Percentiles rank a stretch among this genome's conserved stretches.
These are phyloP conservation scores for Protophormia terraenovae DNA, from an alignment of 2,888 invertebrate species.

Conservation along the genomic window DNA sequence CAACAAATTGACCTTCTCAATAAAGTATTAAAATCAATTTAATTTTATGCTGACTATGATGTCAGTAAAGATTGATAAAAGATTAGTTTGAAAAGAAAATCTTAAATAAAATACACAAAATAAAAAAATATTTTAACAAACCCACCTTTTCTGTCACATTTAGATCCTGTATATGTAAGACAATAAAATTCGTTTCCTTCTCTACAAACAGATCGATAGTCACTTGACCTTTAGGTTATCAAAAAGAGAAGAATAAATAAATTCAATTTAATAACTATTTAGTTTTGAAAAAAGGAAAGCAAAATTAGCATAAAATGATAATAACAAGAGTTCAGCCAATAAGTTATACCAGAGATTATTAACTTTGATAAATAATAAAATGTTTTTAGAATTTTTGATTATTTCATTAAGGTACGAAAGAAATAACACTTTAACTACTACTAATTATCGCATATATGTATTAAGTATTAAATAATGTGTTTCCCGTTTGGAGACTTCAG, in stretches of 20 bases:
- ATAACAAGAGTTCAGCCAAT: no score
- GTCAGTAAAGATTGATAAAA: conserved; percentile 42
- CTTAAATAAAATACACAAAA: background rate
- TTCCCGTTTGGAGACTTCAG: no score
- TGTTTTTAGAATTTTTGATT: no score
- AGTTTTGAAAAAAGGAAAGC: background rate
- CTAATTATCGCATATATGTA: no score
- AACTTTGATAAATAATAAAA: no score
- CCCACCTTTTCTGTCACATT: conserved; percentile 90
- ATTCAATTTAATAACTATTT: conserved; percentile 2
- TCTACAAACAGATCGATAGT: conserved; percentile 92
- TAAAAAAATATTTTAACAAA: conserved; percentile 27
- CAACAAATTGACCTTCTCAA: background rate
- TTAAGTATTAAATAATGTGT: no score
- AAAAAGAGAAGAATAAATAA: conserved; percentile 2
- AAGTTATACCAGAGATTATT: no score
- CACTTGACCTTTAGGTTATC: conserved; percentile 86
- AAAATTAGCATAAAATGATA: background rate
- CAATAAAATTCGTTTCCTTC: conserved; percentile 90
- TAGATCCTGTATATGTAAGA: conserved; percentile 92
- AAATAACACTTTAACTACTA: no score
- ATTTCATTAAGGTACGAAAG: no score
- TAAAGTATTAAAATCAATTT: background rate
- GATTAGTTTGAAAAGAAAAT: conserved; percentile 30
- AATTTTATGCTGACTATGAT: background rate